These are phyloP conservation scores for Neoniphon sammara DNA, from an alignment of 2,797 vertebrate genomes.

Conservation along the genomic window DNA sequence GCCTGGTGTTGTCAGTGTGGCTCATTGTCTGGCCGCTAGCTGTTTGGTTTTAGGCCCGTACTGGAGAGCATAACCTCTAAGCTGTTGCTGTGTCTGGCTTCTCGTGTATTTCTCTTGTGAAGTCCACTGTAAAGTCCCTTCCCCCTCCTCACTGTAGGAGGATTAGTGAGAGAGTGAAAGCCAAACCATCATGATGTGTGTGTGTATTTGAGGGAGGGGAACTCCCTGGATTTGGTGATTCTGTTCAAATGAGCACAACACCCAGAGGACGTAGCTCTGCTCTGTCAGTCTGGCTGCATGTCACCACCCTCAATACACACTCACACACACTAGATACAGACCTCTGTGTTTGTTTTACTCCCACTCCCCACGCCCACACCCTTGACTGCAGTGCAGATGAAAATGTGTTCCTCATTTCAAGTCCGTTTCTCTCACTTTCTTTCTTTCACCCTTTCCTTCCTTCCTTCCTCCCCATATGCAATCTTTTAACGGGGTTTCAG, in stretches of 20 bases:
- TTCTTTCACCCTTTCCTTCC: conserved; percentile 53
- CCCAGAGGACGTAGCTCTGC: conserved; percentile 50
- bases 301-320: conserved; percentile 46
- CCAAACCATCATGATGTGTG: conserved; percentile 34
- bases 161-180: conserved; percentile 53
- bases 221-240: conserved; percentile 71
- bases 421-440: conserved; percentile 24
- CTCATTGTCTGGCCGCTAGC: background rate
- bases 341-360: conserved; percentile 71
- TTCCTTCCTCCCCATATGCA: conserved; percentile 56
- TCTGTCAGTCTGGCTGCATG: conserved; percentile 44
- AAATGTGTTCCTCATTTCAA: conserved; percentile 80
- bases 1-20: background rate
- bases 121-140: conserved; percentile 30
- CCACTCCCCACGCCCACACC: conserved; percentile 71
- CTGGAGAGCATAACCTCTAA: conserved; percentile 7
- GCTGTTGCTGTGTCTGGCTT: conserved; percentile 22
- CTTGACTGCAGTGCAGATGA: conserved; percentile 73
- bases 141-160: conserved; percentile 33
- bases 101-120: conserved; percentile 7
- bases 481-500: conserved; percentile 30
- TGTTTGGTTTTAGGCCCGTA: conserved; percentile 28
- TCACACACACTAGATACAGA: conserved; percentile 37
- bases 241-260: conserved; percentile 65
- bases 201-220: conserved; percentile 31